phyloP scores from a whole-genome alignment of 2,797 vertebrate genomes.

The Alectoris magna region DNA sequence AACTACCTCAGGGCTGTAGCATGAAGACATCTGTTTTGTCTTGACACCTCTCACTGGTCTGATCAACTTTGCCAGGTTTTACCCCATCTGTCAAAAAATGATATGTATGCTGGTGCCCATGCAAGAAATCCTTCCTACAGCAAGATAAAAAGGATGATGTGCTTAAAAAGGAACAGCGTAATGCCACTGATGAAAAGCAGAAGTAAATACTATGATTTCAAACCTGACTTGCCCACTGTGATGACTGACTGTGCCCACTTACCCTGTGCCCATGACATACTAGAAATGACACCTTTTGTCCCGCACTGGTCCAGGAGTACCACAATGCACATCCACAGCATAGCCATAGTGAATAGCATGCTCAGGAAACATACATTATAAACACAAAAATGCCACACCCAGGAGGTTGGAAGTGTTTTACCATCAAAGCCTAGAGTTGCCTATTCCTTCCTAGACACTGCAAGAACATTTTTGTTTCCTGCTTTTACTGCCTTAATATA shows the following conservation, averaged over 20 bases:
- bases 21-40: not conserved
- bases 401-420: not conserved
- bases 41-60: not conserved
- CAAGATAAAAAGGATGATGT: not conserved
- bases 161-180: not conserved
- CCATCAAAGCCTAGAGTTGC: not conserved
- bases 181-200: not conserved
- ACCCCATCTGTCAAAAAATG: not conserved
- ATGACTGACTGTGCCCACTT: not conserved
- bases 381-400: not conserved
- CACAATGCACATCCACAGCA: not conserved
- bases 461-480: not conserved
- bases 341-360: not conserved
- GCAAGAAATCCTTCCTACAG: not conserved
- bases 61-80: not conserved
- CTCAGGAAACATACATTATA: not conserved
- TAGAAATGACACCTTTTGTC: not conserved
- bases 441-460: not conserved
- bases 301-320: not conserved
- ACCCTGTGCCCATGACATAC: not conserved
- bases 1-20: not conserved
- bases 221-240: too few species aligned
- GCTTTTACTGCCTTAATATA: not conserved
- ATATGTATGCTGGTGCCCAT: not conserved
- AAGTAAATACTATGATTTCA: not conserved